Evolutionary conservation across 2,888 invertebrate genomes (phyloP).

Genomic region (Mythimna loreyi): DNA sequence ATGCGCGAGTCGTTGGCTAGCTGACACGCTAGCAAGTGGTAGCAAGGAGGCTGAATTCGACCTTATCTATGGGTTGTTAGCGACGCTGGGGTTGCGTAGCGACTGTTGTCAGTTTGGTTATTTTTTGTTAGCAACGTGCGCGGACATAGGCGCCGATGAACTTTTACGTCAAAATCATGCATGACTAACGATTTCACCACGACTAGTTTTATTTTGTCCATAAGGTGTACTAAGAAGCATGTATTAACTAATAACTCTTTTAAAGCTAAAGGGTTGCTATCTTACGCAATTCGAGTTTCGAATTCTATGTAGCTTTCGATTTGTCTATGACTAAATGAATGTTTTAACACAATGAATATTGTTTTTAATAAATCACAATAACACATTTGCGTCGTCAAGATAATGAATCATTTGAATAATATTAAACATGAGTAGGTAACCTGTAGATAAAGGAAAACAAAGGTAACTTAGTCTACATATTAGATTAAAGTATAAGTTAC

Average conservation of each 20-base stretch:
- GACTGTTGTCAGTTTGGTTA: constrained; percentile 33
- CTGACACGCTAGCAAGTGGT: constrained; percentile 56
- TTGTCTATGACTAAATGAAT: neutral
- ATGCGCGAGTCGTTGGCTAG: constrained; percentile 81
- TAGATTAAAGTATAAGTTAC: too few relatives aligned
- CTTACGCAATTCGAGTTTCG: constrained; percentile 27
- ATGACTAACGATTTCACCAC: constrained; percentile 26
- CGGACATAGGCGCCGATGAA: constrained; percentile 13
- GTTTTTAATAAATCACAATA: neutral
- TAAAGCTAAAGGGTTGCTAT: constrained; percentile 1
- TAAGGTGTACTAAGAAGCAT: neutral
- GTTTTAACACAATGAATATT: too few relatives aligned
- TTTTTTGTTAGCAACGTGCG: constrained; percentile 44
- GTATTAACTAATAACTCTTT: too few relatives aligned
- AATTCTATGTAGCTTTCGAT: neutral
- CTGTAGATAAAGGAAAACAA: neutral
- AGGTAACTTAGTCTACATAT: neutral
- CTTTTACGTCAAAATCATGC: constrained; percentile 17
- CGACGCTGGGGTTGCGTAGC: constrained; percentile 49
- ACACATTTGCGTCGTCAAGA: neutral
- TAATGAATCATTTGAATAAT: neutral
- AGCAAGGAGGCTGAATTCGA: constrained; percentile 40
- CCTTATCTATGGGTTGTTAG: constrained; percentile 20
- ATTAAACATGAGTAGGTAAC: neutral
- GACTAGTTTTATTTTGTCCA: neutral